Base-by-base conservation (phyloP, 2,113 vertebrate species). In the Microtus richardsoni region DNA sequence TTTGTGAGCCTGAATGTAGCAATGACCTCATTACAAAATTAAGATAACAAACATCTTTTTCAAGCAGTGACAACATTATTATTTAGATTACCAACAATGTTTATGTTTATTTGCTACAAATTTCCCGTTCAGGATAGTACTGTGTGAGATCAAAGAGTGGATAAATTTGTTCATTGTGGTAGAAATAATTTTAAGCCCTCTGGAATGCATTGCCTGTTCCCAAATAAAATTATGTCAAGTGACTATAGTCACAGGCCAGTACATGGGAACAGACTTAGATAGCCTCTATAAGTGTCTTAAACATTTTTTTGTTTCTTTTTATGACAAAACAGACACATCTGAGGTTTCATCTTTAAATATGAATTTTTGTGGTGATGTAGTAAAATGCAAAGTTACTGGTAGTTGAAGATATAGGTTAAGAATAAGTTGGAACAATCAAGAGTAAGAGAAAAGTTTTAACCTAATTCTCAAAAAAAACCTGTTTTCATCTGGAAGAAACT, bases 401-500 rank as follows among this genome's bases (percentile, higher is more conserved):
- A 70, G 33, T 70, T 36, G 68, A 68, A 68, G 30, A 70, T 70
- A 17, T 70, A n/a, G 5, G 16, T 19, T 70, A 36, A 70, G 68
- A 66, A 66, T 30, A 66, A 66, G 9, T 66, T 66, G 64, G 26
- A 66, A 66, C 7, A 70, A 16, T 70, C 33, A 39, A 96, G 11
- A 94, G 68, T 88, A 84, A n/a, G 41, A 89, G n/a, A 71, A 17
- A 94, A 79, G 78, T 39, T 78, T 88, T 88, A 94, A 74, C 1
- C 19, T 41, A 91, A 79, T 84, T 88, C 44, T 70, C 13, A 64
- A 47, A 30, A 91, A 62, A 60, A 7, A 47, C 2, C 2, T 88
- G 58, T 9, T 85, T 3, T 24, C 16, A 33, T 17, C 21, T 95
- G 49, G 91, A 26, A 26, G 28, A 94, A 88, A 94, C 24, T 60